Conservation (phyloP, 2,113 vertebrate species). For the Pygoscelis antarcticus region DNA sequence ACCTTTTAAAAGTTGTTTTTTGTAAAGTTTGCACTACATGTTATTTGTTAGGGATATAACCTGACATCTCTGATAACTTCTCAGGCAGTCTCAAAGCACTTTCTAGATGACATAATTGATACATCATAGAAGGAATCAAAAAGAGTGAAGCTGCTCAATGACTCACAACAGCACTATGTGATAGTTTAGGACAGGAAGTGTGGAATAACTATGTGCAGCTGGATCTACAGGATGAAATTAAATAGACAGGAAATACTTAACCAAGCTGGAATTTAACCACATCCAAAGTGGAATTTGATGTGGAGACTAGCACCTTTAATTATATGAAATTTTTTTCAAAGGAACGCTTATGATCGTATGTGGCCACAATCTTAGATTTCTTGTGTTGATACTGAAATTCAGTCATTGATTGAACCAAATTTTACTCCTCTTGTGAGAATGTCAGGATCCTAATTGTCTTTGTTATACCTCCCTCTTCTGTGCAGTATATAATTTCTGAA, state of each 20-base stretch:
- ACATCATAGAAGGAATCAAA: constrained; percentile 11
- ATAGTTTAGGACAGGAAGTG: constrained; percentile 60
- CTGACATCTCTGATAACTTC: not conserved
- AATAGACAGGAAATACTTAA: constrained; percentile 63
- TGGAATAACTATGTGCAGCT: constrained; percentile 63
- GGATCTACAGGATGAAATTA: constrained; percentile 63
- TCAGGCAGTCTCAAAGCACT: not conserved
- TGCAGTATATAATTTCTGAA: not conserved
- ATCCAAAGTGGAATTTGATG: constrained; percentile 59
- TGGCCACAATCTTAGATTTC: not conserved
- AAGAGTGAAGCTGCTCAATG: constrained; percentile 18
- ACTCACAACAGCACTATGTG: constrained; percentile 15
- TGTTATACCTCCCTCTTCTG: not conserved
- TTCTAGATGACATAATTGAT: constrained; percentile 3
- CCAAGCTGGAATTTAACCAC: constrained; percentile 63
- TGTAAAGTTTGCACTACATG: not conserved
- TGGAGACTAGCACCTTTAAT: constrained; percentile 56
- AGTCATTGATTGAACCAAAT: not conserved
- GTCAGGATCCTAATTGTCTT: not conserved
- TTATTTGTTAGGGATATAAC: not conserved
- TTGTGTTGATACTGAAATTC: not conserved
- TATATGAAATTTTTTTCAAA: not conserved
- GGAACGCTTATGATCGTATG: not conserved
- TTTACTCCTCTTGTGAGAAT: not conserved
- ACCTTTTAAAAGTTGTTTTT: fast-evolving